phyloP scores from a whole-genome alignment of 1,140 invertebrate genomes.

The Helicoverpa zea region DNA sequence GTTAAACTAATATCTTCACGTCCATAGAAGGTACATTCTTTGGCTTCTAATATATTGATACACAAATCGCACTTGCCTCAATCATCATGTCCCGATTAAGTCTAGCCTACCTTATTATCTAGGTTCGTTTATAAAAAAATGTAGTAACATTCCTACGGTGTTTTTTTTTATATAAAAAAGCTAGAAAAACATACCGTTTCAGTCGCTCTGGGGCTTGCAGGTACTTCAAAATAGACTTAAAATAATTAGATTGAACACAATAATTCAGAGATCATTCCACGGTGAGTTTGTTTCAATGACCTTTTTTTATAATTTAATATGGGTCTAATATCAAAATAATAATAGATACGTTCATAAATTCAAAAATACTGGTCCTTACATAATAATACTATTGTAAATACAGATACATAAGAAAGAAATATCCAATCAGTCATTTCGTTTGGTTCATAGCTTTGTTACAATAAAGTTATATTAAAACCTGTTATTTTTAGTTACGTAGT shows the following conservation, averaged over 20 bases:
- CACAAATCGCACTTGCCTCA: background rate
- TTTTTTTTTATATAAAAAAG: slow-evolving; percentile 68
- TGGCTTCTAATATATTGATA: background rate
- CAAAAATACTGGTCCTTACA: background rate
- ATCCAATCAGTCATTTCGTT: background rate
- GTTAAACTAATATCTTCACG: background rate
- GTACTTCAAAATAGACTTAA: slow-evolving; percentile 39
- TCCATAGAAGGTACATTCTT: background rate
- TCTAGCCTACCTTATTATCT: slow-evolving; percentile 71
- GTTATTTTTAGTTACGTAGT: background rate
- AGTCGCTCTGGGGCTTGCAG: slow-evolving; percentile 67
- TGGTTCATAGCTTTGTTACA: slow-evolving; percentile 16
- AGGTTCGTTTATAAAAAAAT: slow-evolving; percentile 72
- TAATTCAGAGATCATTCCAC: slow-evolving; percentile 36
- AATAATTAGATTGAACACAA: slow-evolving; percentile 37
- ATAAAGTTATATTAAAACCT: background rate
- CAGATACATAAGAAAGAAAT: too few relatives aligned
- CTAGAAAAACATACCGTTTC: slow-evolving; percentile 66
- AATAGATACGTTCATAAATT: background rate
- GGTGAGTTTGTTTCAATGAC: slow-evolving; percentile 3
- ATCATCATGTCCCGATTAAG: slow-evolving; percentile 32
- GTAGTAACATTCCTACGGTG: slow-evolving; percentile 70
- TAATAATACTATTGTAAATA: too few relatives aligned
- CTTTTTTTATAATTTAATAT: too few relatives aligned
- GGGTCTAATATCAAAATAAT: background rate